These are phyloP conservation scores for Onychomys torridus DNA, from an alignment of 2,797 vertebrate genomes.

Conservation along the genomic window DNA sequence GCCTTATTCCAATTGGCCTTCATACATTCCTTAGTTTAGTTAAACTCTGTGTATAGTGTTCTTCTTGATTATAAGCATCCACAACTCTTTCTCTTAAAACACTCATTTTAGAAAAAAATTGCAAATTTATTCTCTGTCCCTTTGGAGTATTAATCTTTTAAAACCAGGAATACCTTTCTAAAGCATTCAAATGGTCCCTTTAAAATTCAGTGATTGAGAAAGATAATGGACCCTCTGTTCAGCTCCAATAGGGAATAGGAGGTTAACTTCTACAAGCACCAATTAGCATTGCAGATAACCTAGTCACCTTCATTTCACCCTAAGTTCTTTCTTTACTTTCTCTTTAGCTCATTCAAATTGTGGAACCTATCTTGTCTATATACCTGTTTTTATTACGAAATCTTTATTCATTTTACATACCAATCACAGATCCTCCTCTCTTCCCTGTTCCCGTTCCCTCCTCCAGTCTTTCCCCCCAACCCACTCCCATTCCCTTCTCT, in stretches of 20 bases:
- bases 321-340: not conserved
- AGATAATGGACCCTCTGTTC: not conserved
- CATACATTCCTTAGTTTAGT: not conserved
- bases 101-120: constrained; percentile 33
- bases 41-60: not conserved
- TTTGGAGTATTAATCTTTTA: constrained; percentile 30
- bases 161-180: not conserved
- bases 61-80: not conserved
- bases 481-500: too few relatives aligned
- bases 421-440: too few relatives aligned
- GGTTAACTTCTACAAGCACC: not conserved
- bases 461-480: too few relatives aligned
- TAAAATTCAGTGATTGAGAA: constrained; percentile 43
- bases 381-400: too few relatives aligned
- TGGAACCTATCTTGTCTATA: not conserved
- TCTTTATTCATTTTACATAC: too few relatives aligned
- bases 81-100: not conserved
- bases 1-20: not conserved
- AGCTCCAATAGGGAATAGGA: not conserved
- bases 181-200: not conserved
- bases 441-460: too few relatives aligned
- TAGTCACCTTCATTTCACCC: not conserved
- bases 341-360: not conserved
- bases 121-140: not conserved
- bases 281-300: not conserved